phyloP scores from a whole-genome alignment of 2,113 vertebrate genomes.

The Syrrhaptes paradoxus region DNA sequence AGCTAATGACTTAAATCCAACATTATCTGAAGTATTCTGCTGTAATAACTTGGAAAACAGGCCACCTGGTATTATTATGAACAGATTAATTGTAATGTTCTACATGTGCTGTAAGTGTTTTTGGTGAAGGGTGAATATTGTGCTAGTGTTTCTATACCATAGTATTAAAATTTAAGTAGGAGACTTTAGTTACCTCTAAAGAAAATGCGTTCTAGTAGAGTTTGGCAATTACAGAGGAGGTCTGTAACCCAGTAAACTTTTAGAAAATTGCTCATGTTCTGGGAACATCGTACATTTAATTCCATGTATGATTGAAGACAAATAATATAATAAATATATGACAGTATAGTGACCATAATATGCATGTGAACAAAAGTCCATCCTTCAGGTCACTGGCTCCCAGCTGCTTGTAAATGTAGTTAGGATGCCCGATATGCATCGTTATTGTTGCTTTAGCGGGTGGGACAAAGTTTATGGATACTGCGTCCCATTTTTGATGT shows the following conservation, averaged over 20 bases:
- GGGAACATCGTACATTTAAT: not conserved
- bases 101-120: not conserved
- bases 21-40: slow-evolving; percentile 11
- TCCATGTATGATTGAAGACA: not conserved
- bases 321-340: not conserved
- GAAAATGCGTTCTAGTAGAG: not conserved
- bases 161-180: not conserved
- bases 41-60: not conserved
- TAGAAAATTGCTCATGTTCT: not conserved
- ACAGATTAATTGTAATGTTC: not conserved
- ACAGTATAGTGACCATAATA: rapidly evolving
- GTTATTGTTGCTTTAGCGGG: not conserved
- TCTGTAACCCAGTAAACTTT: not conserved
- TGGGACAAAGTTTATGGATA: not conserved
- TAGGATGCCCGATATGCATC: not conserved
- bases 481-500: not conserved
- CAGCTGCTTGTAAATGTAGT: not conserved
- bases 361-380: not conserved
- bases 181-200: not conserved
- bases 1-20: not conserved
- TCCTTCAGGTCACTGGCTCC: not conserved
- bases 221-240: not conserved
- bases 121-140: not conserved
- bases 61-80: not conserved
- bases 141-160: not conserved